A percentile compares a stretch with the other conserved stretches of the same genome.
Evolutionary conservation across 2,797 vertebrate genomes (phyloP).

Genomic region (Uromys caudimaculatus): DNA sequence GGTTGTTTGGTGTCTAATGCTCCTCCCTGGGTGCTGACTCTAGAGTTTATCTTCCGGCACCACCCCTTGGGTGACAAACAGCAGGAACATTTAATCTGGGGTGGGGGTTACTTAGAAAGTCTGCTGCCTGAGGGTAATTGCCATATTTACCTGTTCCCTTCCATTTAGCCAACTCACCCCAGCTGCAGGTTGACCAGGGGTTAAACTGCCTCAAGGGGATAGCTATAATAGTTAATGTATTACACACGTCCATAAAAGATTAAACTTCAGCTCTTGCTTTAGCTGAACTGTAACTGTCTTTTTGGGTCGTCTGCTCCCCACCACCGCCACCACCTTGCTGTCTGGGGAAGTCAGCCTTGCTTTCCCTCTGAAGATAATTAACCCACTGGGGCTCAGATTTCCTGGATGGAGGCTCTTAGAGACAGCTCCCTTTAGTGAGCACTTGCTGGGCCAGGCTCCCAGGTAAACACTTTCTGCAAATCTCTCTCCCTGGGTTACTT

Average conservation of each 20-base stretch:
- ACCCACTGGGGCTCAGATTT: conserved; percentile 65
- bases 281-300: conserved; percentile 81
- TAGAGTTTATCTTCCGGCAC: conserved; percentile 56
- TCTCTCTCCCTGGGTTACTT: neutral
- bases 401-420: conserved; percentile 54
- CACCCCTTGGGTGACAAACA: conserved; percentile 38
- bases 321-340: conserved; percentile 36
- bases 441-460: neutral
- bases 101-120: conserved; percentile 54
- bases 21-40: conserved; percentile 70
- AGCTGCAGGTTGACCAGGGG: conserved; percentile 64
- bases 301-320: conserved; percentile 75
- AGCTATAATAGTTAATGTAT: conserved; percentile 77
- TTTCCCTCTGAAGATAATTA: conserved; percentile 79
- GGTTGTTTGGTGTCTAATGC: conserved; percentile 48
- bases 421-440: neutral
- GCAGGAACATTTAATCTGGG: conserved; percentile 61
- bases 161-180: conserved; percentile 44
- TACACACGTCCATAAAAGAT: conserved; percentile 79
- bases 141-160: conserved; percentile 71
- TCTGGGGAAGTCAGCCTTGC: conserved; percentile 69
- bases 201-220: conserved; percentile 57
- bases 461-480: conserved; percentile 56
- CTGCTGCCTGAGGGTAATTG: conserved; percentile 64
- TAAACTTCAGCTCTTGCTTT: conserved; percentile 78